phyloP scores from a whole-genome alignment of 2,888 invertebrate genomes.

The Carterocephalus palaemon region DNA sequence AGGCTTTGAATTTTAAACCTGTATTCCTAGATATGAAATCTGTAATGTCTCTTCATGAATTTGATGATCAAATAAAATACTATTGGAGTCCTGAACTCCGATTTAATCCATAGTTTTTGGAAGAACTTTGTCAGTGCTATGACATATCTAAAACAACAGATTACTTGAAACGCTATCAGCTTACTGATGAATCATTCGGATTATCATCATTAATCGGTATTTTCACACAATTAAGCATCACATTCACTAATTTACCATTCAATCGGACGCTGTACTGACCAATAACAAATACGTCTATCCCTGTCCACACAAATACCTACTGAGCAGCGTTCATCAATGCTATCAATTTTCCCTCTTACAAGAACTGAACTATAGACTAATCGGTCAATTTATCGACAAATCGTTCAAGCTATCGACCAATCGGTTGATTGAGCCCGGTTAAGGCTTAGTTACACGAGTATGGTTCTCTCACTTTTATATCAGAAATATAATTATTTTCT shows the following conservation, averaged over 20 bases:
- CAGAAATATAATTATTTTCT: no score
- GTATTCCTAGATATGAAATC: no score
- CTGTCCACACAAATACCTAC: conserved; percentile 11
- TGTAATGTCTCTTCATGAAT: no score
- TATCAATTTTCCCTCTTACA: conserved; percentile 17
- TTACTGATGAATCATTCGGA: no score
- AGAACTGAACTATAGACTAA: conserved; percentile 4
- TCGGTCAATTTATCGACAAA: conserved; percentile 1
- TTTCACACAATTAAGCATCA: neutral
- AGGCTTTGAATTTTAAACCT: no score
- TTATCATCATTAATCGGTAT: neutral
- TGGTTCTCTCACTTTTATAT: no score
- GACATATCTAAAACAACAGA: no score
- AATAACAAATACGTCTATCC: conserved; percentile 12
- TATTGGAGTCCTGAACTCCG: no score
- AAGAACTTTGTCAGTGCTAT: no score
- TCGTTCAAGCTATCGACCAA: conserved; percentile 13
- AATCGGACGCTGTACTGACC: neutral
- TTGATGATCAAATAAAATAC: no score
- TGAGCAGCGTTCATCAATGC: conserved; percentile 16
- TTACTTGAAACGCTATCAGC: no score
- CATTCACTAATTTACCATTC: neutral
- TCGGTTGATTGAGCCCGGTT: conserved; percentile 13
- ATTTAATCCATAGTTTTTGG: no score
- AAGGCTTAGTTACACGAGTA: neutral